phyloP scores from a whole-genome alignment of 2,113 vertebrate species.

The Pluvialis apricaria region DNA sequence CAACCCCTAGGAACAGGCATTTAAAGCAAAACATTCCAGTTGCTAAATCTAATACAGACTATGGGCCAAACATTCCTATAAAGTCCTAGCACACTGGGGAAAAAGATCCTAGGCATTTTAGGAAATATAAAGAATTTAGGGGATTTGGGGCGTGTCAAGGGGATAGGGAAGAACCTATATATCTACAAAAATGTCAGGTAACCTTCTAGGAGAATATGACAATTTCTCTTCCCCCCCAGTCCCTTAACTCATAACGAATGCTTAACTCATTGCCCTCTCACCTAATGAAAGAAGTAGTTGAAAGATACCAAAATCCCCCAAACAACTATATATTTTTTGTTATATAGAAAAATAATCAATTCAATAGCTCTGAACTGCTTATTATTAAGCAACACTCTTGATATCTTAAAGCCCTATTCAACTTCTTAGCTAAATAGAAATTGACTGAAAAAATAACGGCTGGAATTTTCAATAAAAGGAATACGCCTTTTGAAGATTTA shows the following conservation, averaged over 20 bases:
- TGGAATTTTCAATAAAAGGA: not conserved
- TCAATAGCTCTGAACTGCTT: not conserved
- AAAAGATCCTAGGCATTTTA: not conserved
- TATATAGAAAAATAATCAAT: not conserved
- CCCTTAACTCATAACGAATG: not conserved
- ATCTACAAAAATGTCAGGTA: not conserved
- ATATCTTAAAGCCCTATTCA: not conserved
- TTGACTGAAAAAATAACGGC: not conserved
- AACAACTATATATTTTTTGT: not conserved
- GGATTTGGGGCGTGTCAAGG: not conserved
- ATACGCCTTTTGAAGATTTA: not conserved
- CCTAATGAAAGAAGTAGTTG: not conserved
- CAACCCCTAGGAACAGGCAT: slow-evolving; percentile 5
- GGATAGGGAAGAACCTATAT: not conserved
- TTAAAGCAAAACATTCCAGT: slow-evolving; percentile 18
- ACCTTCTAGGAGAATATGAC: not conserved
- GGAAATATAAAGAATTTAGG: not conserved
- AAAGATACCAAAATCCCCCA: not conserved
- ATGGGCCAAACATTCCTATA: not conserved
- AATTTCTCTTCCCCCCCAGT: not conserved
- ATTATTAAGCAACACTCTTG: not conserved
- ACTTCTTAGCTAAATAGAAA: not conserved
- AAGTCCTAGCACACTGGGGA: not conserved
- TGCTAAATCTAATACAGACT: slow-evolving; percentile 12
- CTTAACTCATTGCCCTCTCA: not conserved